A percentile compares a stretch with the other conserved stretches of the same genome.
Evolutionary conservation across 2,113 vertebrate species (phyloP).

Genomic region (Numenius arquata): DNA sequence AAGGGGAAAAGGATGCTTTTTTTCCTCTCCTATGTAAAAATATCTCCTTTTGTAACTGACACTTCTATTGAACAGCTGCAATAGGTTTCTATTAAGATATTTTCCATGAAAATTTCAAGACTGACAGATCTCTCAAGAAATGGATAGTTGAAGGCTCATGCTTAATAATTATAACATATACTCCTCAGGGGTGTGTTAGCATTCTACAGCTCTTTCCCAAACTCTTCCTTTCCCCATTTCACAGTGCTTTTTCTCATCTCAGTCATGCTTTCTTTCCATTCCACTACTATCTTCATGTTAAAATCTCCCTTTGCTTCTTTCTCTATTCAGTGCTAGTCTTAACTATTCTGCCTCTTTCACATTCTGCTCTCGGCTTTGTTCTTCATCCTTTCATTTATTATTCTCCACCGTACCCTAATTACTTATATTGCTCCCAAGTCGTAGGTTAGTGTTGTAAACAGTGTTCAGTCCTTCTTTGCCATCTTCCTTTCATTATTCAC

Average conservation of each 20-base stretch:
- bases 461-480: neutral
- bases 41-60: neutral
- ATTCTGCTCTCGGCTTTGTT: neutral
- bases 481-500: neutral
- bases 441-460: conserved; percentile 21
- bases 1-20: rapidly evolving
- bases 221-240: neutral
- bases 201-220: neutral
- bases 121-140: neutral
- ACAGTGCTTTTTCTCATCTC: neutral
- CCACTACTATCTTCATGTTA: neutral
- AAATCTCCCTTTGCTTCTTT: neutral
- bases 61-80: neutral
- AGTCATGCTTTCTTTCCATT: neutral
- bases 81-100: neutral
- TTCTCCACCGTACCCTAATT: neutral
- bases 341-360: neutral
- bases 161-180: neutral
- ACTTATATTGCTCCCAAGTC: conserved; percentile 24
- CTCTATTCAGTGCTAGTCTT: neutral
- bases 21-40: neutral
- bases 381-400: conserved; percentile 8
- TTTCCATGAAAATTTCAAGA: neutral
- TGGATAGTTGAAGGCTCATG: neutral
- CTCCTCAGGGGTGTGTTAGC: neutral